These are phyloP conservation scores for Aegithalos caudatus DNA, from an alignment of 2,113 vertebrate species.

Conservation along the genomic window DNA sequence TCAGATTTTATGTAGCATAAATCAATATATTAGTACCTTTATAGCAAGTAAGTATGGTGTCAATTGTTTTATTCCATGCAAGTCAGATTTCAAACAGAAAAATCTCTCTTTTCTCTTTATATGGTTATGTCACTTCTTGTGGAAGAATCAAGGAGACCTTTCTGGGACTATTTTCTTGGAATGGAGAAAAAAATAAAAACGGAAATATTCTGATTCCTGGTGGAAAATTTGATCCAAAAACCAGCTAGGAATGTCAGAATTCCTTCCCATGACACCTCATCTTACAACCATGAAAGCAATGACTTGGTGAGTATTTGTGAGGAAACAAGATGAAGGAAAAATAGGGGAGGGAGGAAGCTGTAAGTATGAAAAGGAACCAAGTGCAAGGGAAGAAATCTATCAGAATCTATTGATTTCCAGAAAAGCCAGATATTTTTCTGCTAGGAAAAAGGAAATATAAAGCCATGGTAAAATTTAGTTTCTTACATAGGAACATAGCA, in stretches of 20 bases:
- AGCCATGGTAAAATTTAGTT: not conserved
- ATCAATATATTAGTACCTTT: not conserved
- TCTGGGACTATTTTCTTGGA: not conserved
- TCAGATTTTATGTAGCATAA: not conserved
- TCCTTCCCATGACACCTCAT: not conserved
- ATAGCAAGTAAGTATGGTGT: not conserved
- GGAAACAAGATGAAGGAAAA: not conserved
- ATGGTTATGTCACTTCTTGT: not conserved
- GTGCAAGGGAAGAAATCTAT: not conserved
- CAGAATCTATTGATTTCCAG: not conserved
- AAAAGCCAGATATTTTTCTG: not conserved
- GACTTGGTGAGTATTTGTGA: not conserved
- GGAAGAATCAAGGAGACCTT: not conserved
- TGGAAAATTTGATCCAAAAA: not conserved
- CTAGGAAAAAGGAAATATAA: not conserved
- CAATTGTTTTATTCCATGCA: not conserved
- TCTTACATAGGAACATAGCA: not conserved
- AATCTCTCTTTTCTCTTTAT: not conserved
- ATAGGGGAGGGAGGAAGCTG: rapidly evolving
- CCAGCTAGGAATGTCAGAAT: not conserved
- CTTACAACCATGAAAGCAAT: not conserved
- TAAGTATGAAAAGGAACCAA: not conserved
- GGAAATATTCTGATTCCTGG: not conserved
- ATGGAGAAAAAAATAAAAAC: not conserved
- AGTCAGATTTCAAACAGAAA: not conserved